Conservation (phyloP, 2,797 vertebrate genomes). For the Vespertilio murinus region DNA sequence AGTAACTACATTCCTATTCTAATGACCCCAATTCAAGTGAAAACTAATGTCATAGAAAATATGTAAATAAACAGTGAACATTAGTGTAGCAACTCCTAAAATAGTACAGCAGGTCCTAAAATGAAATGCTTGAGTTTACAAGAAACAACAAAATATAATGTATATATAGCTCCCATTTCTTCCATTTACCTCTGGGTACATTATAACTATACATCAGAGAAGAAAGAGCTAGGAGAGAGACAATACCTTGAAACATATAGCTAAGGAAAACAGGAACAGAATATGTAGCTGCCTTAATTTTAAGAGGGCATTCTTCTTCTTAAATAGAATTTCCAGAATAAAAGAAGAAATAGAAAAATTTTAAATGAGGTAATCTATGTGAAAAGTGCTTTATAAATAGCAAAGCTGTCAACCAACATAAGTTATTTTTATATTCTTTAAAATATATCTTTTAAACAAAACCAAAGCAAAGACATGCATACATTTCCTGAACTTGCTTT, state of each 20-base stretch:
- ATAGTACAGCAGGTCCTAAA: slow-evolving; percentile 9
- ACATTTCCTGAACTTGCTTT: background rate
- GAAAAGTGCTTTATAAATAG: slow-evolving; percentile 48
- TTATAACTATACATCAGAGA: slow-evolving; percentile 17
- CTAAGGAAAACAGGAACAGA: slow-evolving; percentile 39
- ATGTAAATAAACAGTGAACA: slow-evolving; percentile 33
- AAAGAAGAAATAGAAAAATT: slow-evolving; percentile 7
- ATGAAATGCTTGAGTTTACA: background rate
- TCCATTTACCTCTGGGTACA: slow-evolving; percentile 41
- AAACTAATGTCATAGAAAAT: slow-evolving; percentile 36
- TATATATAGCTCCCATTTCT: background rate
- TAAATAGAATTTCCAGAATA: slow-evolving; percentile 33
- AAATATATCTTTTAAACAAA: slow-evolving; percentile 44
- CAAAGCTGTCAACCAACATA: slow-evolving; percentile 37
- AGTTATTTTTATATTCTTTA: slow-evolving; percentile 48
- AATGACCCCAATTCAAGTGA: background rate
- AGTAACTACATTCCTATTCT: background rate
- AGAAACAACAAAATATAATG: background rate
- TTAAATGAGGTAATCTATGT: slow-evolving; percentile 49
- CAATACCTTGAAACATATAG: slow-evolving; percentile 26
- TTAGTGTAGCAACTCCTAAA: slow-evolving; percentile 37
- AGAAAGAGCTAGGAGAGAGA: slow-evolving; percentile 45
- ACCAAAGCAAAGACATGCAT: background rate
- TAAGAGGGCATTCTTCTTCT: slow-evolving; percentile 44
- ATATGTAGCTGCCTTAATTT: slow-evolving; percentile 48